A percentile compares a stretch with the other conserved stretches of the same genome.
Evolutionary conservation across 1,140 invertebrate species (phyloP).

Genomic region (Drosophila ambigua): DNA sequence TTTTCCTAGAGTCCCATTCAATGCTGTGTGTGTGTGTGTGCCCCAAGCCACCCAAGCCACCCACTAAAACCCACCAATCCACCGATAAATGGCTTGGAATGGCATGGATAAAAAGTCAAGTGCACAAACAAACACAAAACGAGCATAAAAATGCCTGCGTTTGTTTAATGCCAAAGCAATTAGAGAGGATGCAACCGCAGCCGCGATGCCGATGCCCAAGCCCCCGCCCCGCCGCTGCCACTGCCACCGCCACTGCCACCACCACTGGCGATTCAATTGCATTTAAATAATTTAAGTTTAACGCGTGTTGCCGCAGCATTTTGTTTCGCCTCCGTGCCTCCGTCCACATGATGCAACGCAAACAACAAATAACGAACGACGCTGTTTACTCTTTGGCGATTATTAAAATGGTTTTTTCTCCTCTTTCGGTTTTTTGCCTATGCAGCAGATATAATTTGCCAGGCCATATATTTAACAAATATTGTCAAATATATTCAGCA

Average conservation of each 20-base stretch:
- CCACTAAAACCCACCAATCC: conserved; percentile 6
- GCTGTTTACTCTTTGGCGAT: conserved; percentile 47
- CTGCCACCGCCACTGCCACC: conserved; percentile 26
- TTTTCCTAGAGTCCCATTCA: conserved; percentile 23
- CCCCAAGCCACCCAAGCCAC: not conserved
- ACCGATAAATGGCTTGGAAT: not conserved
- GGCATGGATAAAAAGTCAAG: conserved; percentile 32
- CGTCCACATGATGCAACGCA: conserved; percentile 36
- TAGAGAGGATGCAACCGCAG: conserved; percentile 35
- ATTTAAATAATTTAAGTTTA: conserved; percentile 62
- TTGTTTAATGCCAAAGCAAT: conserved; percentile 49
- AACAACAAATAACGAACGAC: conserved; percentile 17
- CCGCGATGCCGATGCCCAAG: not conserved
- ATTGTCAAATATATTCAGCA: conserved; percentile 63
- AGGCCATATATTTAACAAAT: conserved; percentile 44
- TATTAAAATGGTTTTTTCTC: conserved; percentile 32
- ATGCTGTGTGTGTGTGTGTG: too few species aligned
- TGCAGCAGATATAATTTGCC: conserved; percentile 30
- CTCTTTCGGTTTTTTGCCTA: conserved; percentile 14
- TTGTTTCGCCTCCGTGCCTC: conserved; percentile 17
- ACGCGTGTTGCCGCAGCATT: conserved; percentile 24
- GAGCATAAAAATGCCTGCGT: conserved; percentile 41
- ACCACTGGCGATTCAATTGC: conserved; percentile 48
- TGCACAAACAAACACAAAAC: conserved; percentile 27
- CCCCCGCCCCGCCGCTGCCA: conserved; percentile 19